Conservation (phyloP, 2,888 invertebrate genomes). For the Phyto melanocephala region DNA sequence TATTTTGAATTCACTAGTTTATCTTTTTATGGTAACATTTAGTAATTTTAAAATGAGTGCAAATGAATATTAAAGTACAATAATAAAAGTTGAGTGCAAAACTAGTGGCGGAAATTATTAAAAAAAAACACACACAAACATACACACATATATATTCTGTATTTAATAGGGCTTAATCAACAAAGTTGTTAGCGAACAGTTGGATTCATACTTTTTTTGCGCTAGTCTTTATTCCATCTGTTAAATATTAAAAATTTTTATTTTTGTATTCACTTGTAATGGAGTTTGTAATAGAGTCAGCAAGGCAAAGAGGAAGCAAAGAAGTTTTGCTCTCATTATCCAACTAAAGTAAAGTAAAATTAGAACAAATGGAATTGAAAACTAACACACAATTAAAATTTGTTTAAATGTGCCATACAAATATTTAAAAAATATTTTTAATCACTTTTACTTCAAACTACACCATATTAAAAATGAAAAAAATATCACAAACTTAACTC, state of each 20-base stretch:
- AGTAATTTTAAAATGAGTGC: constrained; percentile 26
- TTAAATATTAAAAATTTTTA: background rate
- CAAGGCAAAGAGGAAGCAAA: background rate
- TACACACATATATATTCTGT: background rate
- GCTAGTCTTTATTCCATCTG: background rate
- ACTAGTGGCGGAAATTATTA: constrained; percentile 14
- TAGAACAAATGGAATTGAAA: background rate
- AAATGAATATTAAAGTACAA: constrained; percentile 17
- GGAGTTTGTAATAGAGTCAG: background rate
- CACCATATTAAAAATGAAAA: too few species aligned
- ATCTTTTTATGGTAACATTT: background rate
- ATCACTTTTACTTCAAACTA: too few species aligned
- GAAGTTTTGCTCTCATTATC: background rate
- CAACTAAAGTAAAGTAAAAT: background rate
- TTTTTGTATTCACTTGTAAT: background rate
- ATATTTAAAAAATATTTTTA: too few species aligned
- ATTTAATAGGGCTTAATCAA: background rate
- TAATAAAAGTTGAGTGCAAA: background rate
- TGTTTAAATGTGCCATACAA: background rate
- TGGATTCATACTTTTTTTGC: background rate
- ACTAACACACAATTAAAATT: background rate
- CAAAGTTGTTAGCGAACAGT: constrained; percentile 5
- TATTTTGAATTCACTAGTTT: background rate
- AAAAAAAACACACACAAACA: background rate
- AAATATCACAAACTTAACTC: too few species aligned